These are phyloP conservation scores for Schizopygopsis pylzovi DNA, from an alignment of 2,797 vertebrate genomes.

Conservation along the genomic window DNA sequence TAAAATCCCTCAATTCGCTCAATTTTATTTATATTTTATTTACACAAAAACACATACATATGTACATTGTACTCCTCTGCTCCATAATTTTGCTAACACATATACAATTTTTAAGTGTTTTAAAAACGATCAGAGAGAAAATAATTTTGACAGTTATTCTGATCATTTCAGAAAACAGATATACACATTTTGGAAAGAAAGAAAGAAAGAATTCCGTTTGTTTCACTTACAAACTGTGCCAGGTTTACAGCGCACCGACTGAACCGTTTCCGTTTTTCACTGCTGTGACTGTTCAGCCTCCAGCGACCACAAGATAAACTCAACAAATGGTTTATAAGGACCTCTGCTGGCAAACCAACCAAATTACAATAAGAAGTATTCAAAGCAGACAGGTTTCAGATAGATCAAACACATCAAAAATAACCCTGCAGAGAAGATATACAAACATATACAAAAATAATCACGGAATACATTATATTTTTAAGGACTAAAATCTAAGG, in stretches of 20 bases:
- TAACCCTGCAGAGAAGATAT: not conserved
- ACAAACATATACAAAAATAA: not conserved
- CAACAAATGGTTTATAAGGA: slow-evolving; percentile 12
- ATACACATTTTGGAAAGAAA: not conserved
- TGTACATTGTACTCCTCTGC: not conserved
- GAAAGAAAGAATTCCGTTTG: not conserved
- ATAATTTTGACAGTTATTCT: slow-evolving; percentile 31
- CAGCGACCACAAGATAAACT: not conserved
- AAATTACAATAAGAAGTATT: slow-evolving; percentile 2
- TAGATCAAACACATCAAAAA: not conserved
- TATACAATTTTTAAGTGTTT: slow-evolving; percentile 18
- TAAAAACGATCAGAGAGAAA: slow-evolving; percentile 4
- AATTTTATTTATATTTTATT: not conserved
- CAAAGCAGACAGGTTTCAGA: not conserved
- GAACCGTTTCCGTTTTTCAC: not conserved
- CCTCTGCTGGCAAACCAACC: slow-evolving; percentile 40
- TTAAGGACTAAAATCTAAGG: not conserved
- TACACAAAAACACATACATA: slow-evolving; percentile 16
- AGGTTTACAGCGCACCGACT: not conserved
- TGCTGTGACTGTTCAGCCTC: not conserved
- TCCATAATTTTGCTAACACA: not conserved
- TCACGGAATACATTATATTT: not conserved
- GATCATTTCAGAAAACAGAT: not conserved
- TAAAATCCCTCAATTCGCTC: not conserved
- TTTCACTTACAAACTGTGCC: not conserved